phyloP scores from a whole-genome alignment of 2,797 vertebrate species.

The Pantherophis alleghaniensis region DNA sequence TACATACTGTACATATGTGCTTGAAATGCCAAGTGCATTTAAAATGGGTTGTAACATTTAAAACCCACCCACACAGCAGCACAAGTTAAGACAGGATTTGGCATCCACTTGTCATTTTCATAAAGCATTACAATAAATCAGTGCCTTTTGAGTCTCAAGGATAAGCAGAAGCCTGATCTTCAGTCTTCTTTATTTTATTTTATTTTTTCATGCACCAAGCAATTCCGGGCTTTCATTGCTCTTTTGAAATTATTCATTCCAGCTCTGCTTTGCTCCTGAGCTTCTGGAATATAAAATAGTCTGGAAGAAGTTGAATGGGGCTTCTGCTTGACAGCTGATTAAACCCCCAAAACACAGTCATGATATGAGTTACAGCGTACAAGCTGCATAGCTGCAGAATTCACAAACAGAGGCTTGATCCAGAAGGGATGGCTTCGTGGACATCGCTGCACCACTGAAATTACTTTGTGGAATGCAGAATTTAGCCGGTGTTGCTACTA shows the following conservation, averaged over 20 bases:
- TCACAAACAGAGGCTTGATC: background rate
- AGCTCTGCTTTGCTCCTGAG: background rate
- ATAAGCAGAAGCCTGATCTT: background rate
- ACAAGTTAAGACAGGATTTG: background rate
- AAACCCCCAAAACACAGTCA: slow-evolving; percentile 9
- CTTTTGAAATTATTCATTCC: slow-evolving; percentile 25
- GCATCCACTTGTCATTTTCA: background rate
- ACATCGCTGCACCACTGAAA: background rate
- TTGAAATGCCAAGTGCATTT: background rate
- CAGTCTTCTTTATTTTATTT: slow-evolving; percentile 9
- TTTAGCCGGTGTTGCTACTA: background rate
- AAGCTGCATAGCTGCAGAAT: background rate
- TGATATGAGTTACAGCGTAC: background rate
- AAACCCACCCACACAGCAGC: background rate
- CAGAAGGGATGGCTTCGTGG: background rate
- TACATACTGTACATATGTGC: background rate
- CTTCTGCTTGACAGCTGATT: slow-evolving; percentile 18
- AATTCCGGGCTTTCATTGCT: slow-evolving; percentile 1
- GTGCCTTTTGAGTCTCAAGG: background rate
- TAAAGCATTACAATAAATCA: background rate
- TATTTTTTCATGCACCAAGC: background rate
- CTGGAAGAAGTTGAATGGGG: slow-evolving; percentile 22
- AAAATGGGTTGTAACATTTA: background rate
- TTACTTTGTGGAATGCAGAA: background rate
- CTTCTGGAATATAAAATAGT: background rate